These are phyloP conservation scores for Linepithema humile DNA, from an alignment of 1,140 invertebrate genomes.

Conservation along the genomic window DNA sequence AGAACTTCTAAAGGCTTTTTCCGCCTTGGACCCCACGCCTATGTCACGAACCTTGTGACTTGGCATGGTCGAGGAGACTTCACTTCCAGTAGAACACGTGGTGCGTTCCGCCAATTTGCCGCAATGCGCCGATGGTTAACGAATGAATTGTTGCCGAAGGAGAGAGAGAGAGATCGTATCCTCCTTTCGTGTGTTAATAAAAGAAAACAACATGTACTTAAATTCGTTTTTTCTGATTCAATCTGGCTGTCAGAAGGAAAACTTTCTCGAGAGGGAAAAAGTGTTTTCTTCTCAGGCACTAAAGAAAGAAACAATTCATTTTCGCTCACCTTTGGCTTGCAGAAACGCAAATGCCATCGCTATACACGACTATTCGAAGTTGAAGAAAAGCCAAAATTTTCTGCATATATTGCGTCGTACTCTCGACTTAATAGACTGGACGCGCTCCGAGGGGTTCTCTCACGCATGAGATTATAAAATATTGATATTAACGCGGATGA, in stretches of 20 bases:
- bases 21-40: constrained; percentile 17
- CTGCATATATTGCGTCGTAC: constrained; percentile 77
- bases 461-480: constrained; percentile 55
- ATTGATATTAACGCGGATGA: constrained; percentile 64
- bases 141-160: constrained; percentile 40
- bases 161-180: neutral
- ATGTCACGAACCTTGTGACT: constrained; percentile 30
- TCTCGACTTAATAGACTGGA: constrained; percentile 80
- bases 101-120: constrained; percentile 57
- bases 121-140: constrained; percentile 45
- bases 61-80: constrained; percentile 50
- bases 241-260: neutral
- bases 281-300: neutral
- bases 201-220: constrained; percentile 38
- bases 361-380: constrained; percentile 70
- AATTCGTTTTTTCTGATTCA: constrained; percentile 5
- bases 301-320: constrained; percentile 4
- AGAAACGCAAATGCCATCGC: constrained; percentile 17
- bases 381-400: constrained; percentile 79
- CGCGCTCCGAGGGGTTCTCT: constrained; percentile 82
- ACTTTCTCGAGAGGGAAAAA: neutral
- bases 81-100: constrained; percentile 68
- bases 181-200: neutral
- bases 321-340: constrained; percentile 16
- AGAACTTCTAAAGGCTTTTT: constrained; percentile 83